Evolutionary conservation across 2,797 vertebrate genomes (phyloP).

Genomic region (Xenentodon cancila): DNA sequence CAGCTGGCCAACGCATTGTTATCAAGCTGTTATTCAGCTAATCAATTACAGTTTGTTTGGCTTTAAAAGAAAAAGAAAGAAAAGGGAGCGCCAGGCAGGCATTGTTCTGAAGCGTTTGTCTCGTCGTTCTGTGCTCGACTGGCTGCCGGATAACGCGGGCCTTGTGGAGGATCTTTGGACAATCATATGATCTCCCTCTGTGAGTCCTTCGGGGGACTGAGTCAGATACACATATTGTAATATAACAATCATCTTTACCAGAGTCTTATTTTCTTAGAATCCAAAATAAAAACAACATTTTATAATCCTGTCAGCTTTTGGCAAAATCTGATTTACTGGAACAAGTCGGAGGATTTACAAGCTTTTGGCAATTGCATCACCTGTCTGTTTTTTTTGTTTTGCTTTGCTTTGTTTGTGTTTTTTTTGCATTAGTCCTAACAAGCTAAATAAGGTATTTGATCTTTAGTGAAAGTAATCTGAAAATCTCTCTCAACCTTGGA

Average conservation of each 20-base stretch:
- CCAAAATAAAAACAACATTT: background rate
- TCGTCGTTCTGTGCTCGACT: background rate
- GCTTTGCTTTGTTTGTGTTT: too few species aligned
- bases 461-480: too few species aligned
- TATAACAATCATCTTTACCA: background rate
- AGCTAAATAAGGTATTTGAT: too few species aligned
- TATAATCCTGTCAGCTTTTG: background rate
- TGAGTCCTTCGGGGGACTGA: background rate
- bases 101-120: background rate
- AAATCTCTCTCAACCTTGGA: too few species aligned
- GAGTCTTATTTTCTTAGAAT: background rate
- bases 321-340: background rate
- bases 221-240: background rate
- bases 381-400: too few species aligned
- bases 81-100: background rate
- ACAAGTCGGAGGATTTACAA: too few species aligned
- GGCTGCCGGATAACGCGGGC: background rate
- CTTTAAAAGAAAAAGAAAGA: background rate
- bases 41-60: background rate
- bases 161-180: constrained; percentile 4
- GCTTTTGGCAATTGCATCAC: too few species aligned
- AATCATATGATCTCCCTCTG: constrained; percentile 4
- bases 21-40: background rate
- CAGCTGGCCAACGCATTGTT: background rate
- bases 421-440: too few species aligned